These are phyloP conservation scores for Sebastes nivosus DNA, from an alignment of 2,797 vertebrate genomes.

Conservation along the genomic window DNA sequence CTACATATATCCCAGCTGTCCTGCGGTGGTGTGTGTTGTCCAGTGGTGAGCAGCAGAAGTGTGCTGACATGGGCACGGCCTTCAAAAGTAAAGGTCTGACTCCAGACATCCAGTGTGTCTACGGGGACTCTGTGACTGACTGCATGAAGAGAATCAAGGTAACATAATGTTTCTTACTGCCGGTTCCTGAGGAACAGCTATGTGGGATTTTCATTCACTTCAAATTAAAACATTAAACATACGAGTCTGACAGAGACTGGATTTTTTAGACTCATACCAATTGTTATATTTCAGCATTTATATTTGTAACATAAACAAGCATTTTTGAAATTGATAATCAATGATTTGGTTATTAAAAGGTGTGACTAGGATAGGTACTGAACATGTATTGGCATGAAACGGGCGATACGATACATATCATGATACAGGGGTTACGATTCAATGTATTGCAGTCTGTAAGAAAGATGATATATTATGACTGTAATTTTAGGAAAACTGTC, in stretches of 20 bases:
- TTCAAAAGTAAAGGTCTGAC: conserved; percentile 82
- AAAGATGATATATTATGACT: too few relatives aligned
- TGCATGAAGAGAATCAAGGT: conserved; percentile 89
- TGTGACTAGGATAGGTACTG: background rate
- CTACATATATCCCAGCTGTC: conserved; percentile 74
- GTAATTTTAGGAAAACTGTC: too few relatives aligned
- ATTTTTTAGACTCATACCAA: background rate
- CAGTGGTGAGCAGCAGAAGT: conserved; percentile 89
- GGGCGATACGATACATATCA: background rate
- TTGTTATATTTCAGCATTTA: background rate
- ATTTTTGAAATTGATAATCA: background rate
- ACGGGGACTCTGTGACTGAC: conserved; percentile 82
- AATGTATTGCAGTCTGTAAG: background rate
- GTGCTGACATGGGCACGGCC: conserved; percentile 85
- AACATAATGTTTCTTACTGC: background rate
- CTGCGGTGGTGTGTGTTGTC: conserved; percentile 93
- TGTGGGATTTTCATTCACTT: background rate
- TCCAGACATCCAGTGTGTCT: conserved; percentile 87
- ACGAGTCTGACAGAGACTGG: background rate
- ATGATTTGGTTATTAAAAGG: background rate
- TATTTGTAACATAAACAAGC: background rate
- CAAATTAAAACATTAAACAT: background rate
- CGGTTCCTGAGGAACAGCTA: background rate
- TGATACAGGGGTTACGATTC: background rate
- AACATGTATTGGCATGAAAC: background rate